Evolutionary conservation across 2,888 invertebrate species (phyloP).

Genomic region (Uloborus plumipes): DNA sequence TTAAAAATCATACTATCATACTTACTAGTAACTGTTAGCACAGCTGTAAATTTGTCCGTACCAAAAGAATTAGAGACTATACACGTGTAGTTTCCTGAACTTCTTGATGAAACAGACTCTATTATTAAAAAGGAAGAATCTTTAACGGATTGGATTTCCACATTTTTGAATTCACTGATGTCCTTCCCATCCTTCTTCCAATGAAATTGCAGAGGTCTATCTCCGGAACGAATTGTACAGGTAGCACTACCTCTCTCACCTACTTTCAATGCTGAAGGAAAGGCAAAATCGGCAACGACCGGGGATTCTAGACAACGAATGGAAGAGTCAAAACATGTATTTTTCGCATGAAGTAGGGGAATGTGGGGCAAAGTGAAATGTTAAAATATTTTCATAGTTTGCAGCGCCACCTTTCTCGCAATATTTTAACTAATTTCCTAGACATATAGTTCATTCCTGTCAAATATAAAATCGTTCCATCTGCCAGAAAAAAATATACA

Average conservation of each 20-base stretch:
- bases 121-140: constrained; percentile 47
- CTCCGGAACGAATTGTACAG: constrained; percentile 62
- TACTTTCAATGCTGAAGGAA: constrained; percentile 27
- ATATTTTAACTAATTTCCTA: too few species aligned
- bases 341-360: too few species aligned
- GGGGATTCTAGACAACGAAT: constrained; percentile 19
- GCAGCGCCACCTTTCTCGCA: too few species aligned
- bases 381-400: too few species aligned
- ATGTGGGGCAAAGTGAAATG: too few species aligned
- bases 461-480: too few species aligned
- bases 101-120: constrained; percentile 14
- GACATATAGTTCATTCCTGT: too few species aligned
- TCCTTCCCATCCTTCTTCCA: constrained; percentile 53
- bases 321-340: too few species aligned
- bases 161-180: constrained; percentile 6
- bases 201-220: constrained; percentile 61
- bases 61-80: constrained; percentile 45
- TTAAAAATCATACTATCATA: too few species aligned
- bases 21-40: constrained; percentile 43
- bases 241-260: constrained; percentile 63
- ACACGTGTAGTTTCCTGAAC: constrained; percentile 61
- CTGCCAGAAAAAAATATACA: too few species aligned
- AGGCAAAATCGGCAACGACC: constrained; percentile 9
- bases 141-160: constrained; percentile 7
- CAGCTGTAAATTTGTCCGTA: constrained; percentile 24